Evolutionary conservation across 2,888 invertebrate genomes (phyloP), one percentile per base, ranked within the genome.

Genomic region (Mimas tiliae): DNA sequence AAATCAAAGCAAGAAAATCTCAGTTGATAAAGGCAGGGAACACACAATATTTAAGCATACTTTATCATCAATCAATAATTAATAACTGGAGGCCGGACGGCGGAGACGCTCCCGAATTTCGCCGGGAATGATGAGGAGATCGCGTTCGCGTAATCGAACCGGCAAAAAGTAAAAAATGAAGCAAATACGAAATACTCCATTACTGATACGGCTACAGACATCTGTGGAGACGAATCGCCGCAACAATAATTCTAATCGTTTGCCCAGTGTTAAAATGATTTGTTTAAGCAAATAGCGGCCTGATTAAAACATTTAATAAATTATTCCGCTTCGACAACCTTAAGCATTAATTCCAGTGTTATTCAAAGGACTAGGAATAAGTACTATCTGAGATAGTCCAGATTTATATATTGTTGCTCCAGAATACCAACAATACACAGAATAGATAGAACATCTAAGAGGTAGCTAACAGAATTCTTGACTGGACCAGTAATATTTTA

Each of bases 181-280:
- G 85, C 91, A 93, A 93, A 93, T 93, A 93, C 91, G 91, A 92
- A 93, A 92, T 93, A 91, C 92, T 91, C 89, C 92, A 93, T 93
- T 93, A 93, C 91, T 75, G 83, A 78, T 79, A 72, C 71, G 80
- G 72, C 75, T 74, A 84, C 67, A 74, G 84, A 67, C 76, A 69
- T 67, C 83, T 66, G 74, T 90, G 79, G 92, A 93, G 90, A 74
- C 77, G 85, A 71, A 1, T 19, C n/a, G 42, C n/a, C 12, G 1
- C 19, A 12, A 58, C 42, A 19, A 12, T 11, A 58, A 42, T 58
- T 58, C 9, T 9, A 9, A 48, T 11, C 7, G 45, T 45, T 14
- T 45, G 12, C 12, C 12, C 8, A 45, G 1, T 27, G 27, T 27
- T 27, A 27, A 27, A 27, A 27, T 27, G 27, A 27, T 27, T 27